phyloP scores from a whole-genome alignment of 2,113 vertebrate genomes.

The Sylvia atricapilla region DNA sequence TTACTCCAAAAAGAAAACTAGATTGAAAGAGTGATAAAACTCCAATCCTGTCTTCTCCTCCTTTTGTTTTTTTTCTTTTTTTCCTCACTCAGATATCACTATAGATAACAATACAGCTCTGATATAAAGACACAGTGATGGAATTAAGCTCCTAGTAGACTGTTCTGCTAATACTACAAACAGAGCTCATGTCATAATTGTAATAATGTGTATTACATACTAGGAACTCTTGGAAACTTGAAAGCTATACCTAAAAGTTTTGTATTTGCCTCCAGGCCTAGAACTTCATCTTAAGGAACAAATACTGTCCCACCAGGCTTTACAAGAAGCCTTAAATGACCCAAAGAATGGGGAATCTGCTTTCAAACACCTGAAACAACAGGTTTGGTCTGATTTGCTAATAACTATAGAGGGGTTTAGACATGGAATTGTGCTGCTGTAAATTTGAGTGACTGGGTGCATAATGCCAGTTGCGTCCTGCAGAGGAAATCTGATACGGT shows the following conservation, averaged over 20 bases:
- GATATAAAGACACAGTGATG: not conserved
- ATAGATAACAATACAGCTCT: not conserved
- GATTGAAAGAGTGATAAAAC: not conserved
- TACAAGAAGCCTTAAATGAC: conserved; percentile 82
- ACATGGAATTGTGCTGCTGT: not conserved
- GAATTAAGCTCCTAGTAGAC: not conserved
- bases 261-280: conserved; percentile 71
- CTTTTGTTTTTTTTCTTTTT: not conserved
- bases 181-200: not conserved
- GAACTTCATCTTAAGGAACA: conserved; percentile 70
- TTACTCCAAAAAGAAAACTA: not conserved
- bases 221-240: not conserved
- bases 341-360: conserved; percentile 91
- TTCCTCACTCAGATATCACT: not conserved
- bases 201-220: not conserved
- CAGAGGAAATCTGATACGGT: not conserved
- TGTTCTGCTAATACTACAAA: not conserved
- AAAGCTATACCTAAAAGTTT: not conserved
- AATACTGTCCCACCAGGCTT: conserved; percentile 79
- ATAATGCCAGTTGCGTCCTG: not conserved
- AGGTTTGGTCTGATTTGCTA: conserved; percentile 73
- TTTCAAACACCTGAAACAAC: conserved; percentile 92
- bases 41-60: not conserved
- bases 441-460: not conserved
- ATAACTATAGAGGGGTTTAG: not conserved